Evolutionary conservation across 2,797 vertebrate species (phyloP).

Genomic region (Acanthurus leucopareius): DNA sequence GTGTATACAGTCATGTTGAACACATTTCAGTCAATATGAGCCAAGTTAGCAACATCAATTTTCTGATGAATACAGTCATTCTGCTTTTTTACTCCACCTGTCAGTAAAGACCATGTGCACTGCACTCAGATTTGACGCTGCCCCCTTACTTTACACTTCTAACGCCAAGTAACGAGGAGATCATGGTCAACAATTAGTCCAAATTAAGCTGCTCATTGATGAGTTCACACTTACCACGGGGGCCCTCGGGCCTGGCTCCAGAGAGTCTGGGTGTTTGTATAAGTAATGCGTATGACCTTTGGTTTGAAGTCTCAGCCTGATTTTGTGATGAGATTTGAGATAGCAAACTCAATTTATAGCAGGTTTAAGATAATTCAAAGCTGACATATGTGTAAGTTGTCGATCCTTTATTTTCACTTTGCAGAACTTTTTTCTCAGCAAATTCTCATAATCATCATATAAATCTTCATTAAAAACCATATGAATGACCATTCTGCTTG

Average conservation of each 20-base stretch:
- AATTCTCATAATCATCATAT: too few relatives aligned
- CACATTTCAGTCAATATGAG: too few relatives aligned
- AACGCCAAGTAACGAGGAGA: slow-evolving; percentile 80
- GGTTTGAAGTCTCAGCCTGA: slow-evolving; percentile 44
- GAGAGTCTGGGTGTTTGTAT: slow-evolving; percentile 81
- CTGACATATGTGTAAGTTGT: background rate
- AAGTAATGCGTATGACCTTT: slow-evolving; percentile 29
- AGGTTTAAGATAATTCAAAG: background rate
- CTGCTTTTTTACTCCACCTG: background rate
- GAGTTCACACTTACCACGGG: slow-evolving; percentile 79
- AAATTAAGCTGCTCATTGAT: slow-evolving; percentile 81
- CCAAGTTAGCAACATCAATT: background rate
- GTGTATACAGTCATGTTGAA: background rate
- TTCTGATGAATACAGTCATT: background rate
- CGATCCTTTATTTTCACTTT: background rate
- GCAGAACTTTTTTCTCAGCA: background rate
- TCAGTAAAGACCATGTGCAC: slow-evolving; percentile 39
- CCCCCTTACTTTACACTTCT: slow-evolving; percentile 77
- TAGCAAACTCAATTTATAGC: slow-evolving; percentile 1
- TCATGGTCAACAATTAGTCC: slow-evolving; percentile 85
- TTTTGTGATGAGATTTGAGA: slow-evolving; percentile 53
- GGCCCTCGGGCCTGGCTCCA: slow-evolving; percentile 79
- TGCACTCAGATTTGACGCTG: slow-evolving; percentile 64
- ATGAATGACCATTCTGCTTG: too few relatives aligned
- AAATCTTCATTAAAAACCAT: too few relatives aligned